phyloP scores from a whole-genome alignment of 1,140 invertebrate genomes.

The Neuroterus valhalla region DNA sequence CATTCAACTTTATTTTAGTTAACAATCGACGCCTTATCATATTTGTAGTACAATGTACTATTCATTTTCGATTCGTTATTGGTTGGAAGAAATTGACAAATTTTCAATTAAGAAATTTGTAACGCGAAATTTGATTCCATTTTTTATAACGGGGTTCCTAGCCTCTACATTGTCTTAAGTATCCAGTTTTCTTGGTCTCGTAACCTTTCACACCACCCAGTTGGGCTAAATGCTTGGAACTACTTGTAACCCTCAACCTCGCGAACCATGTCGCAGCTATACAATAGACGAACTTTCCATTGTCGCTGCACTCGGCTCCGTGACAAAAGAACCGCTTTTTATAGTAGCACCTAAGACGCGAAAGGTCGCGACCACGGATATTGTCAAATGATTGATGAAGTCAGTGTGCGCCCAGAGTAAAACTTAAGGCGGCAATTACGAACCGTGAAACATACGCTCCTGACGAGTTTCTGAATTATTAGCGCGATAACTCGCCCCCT shows the following conservation, averaged over 20 bases:
- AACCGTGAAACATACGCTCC: background rate
- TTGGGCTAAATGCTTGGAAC: background rate
- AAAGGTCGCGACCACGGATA: background rate
- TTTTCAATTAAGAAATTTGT: no score
- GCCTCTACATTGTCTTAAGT: background rate
- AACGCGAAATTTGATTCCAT: no score
- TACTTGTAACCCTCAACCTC: slow-evolving; percentile 4
- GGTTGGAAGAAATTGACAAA: no score
- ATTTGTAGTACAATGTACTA: no score
- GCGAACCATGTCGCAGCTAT: background rate
- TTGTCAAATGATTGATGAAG: slow-evolving; percentile 21
- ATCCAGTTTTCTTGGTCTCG: background rate
- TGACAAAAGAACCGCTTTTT: background rate
- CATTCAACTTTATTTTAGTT: no score
- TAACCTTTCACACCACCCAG: slow-evolving; percentile 4
- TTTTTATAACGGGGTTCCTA: no score
- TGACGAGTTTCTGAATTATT: slow-evolving; percentile 11
- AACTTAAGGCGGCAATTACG: slow-evolving; percentile 8
- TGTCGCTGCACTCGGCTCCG: background rate
- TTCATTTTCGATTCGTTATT: no score
- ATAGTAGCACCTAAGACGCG: no score
- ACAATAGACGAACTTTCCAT: slow-evolving; percentile 26
- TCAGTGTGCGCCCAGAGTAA: background rate
- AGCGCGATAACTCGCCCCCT: background rate
- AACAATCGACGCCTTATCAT: no score